Base-by-base conservation (phyloP, 1,140 invertebrate species). In the Zaprionus africanus region DNA sequence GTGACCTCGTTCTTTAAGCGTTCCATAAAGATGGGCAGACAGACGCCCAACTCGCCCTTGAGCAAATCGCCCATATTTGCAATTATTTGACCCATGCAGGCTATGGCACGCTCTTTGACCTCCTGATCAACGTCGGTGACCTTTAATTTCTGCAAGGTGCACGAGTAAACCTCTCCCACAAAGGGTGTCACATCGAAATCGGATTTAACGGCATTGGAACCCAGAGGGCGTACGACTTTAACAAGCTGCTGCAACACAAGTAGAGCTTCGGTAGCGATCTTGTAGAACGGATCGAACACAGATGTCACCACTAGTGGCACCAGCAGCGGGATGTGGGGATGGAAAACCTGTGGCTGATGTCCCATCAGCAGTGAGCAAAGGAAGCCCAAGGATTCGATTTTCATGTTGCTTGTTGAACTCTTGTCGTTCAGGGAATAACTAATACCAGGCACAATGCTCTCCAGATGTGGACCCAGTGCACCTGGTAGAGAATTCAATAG, bases 71-170 rank as follows among this genome's bases (percentile, higher is more conserved):
- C 98, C 67, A 99, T 95, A 92, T 98, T 97, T 69, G 97, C 96
- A 31, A 99, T 95, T 49, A 99, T 97, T 93, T 99, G 98, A 24
- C 98, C 98, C 97, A 99, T 99, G 85, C 98, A 98, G 2, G 98
- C 97, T 68, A 99, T 99, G 5, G 99, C 98, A 67, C 98, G 94
- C 92, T 99, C 99, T 92, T 99, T 99, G 0, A 99, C 98, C 94
- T 99, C 98, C 92, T 99, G 99, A 94, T 99, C 98, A 81, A 99
- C 98, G 92, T 99, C 98, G 0, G 98, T 96, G n/a, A 98, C 98
- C 87, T 96, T 96, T 4, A 99, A 93, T 76, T 98, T 94, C 60
- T 96, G 95, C 59, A 99, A 93, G 0, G 97, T 98, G 82, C 96
- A 97, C 38, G 95, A 93, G 93, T 99, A 99, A 81, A 99, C 95